Base-by-base conservation (phyloP, 2,888 invertebrate genomes). In the Ptychoptera albimana region DNA sequence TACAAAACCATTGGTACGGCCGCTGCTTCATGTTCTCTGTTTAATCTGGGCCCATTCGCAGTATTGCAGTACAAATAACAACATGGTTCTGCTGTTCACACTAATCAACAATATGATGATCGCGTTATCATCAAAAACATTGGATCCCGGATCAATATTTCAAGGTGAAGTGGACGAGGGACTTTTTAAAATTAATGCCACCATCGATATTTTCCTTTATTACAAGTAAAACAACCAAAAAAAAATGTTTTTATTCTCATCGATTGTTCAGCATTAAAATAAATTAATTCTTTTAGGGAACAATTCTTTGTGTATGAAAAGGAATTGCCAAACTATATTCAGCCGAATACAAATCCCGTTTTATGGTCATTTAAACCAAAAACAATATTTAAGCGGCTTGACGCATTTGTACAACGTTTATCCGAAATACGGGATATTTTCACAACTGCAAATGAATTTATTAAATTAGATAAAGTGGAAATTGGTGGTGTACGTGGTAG, bases 401-500 rank as follows among this genome's bases (percentile, higher is more conserved):
- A 77, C 45, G 58, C 69, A 1, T 86, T 79, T 57, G 65, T 75
- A 45, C 67, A 73, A 12, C 69, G 85, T 9, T 63, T 87, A 2
- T 63, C 67, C 42, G 70, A 79, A 55, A 71, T 87, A 6, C 69
- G 81, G 64, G 67, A 69, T 2, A 72, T 93, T 50, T 76, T 92
- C 50, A 74, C 77, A 37, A 79, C 82, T 0, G 82, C 82, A 0
- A 68, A 79, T 2, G 92, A 93, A 59, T 88, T 88, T 60, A 65
- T 77, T 38, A 91, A 89, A 59, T 62, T 93, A 48, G 93, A 94
- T 61, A 88, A 86, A 59, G 77, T 88, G 1, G 83, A 83, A 57
- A 73, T 86, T 45, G 79, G 80, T 37, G 86, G 81, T 1, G 57
- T 79, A 8, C 70, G 74, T 46, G 82, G 80, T 1, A 75, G 75